Base-by-base conservation (phyloP, 2,888 invertebrate genomes). In the Cyclophora punctaria region DNA sequence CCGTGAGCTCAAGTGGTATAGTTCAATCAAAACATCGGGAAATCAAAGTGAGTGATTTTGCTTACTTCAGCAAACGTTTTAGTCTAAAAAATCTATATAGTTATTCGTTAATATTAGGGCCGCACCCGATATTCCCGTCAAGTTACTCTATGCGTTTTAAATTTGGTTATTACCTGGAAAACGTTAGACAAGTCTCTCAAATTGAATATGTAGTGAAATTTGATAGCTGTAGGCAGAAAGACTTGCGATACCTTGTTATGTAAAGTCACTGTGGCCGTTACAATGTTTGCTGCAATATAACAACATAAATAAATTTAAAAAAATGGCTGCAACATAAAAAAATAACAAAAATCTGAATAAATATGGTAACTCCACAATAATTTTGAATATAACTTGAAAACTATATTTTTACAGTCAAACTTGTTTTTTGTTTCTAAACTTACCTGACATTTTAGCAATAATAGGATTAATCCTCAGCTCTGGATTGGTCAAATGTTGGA, bases 171-270 rank as follows among this genome's bases (percentile, higher is more conserved):
- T 87, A 95, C 96, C 92, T 97, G 96, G 77, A 98, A 98, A 50
- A 98, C 93, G 77, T 98, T 98, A 3, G 98, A 98, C 50, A 98
- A 90, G 78, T 98, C 98, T 52, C 98, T 89, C 53, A 98, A 90
- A 87, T 98, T 98, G 81, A 98, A 98, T 66, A 98, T 94, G 71
- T 98, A 98, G 80, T 98, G 98, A 69, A 97, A 98, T 80, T 98
- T 98, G 48, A 96, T 94, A 3, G 98, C 98, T 2, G 98, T 98
- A 0, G 98, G 98, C 53, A 98, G 86, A 80, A 98, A 98, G 34
- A 96, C 92, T 77, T 95, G 94, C 2, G 94, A 91, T 3, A 95
- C 93, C 83, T 96, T 96, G 68, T 94, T 92, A 74, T 98, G 98
- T 41, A 98, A 78, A 20, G 93, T 92, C 50, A 98, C 90, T 0